phyloP scores from a whole-genome alignment of 2,888 invertebrate species.

The Portevinia maculata region DNA sequence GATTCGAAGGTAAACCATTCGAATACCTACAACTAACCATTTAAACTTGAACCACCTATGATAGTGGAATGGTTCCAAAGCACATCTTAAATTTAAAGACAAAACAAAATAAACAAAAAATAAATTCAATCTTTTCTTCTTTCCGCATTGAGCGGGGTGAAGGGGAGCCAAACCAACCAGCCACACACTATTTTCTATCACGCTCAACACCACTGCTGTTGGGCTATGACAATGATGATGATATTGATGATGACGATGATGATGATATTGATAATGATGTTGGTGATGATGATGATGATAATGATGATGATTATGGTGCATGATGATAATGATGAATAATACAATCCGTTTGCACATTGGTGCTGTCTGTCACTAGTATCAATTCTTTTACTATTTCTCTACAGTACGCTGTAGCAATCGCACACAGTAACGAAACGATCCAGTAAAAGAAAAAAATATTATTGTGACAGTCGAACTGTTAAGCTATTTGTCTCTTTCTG shows the following conservation, averaged over 20 bases:
- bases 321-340: constrained; percentile 54
- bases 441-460: not conserved
- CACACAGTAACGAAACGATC: constrained; percentile 36
- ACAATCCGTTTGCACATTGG: constrained; percentile 54
- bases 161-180: constrained; percentile 9
- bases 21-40: constrained; percentile 38
- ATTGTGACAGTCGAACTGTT: not conserved
- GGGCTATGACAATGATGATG: constrained; percentile 22
- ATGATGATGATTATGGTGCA: no score
- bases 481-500: constrained; percentile 37
- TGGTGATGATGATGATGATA: constrained; percentile 17
- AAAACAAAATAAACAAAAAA: constrained; percentile 31
- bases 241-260: constrained; percentile 40
- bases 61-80: constrained; percentile 16
- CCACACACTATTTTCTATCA: not conserved
- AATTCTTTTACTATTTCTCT: constrained; percentile 59
- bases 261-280: no score
- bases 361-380: constrained; percentile 58
- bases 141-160: constrained; percentile 62
- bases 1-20: constrained; percentile 68
- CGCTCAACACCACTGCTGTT: constrained; percentile 7
- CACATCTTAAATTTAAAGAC: constrained; percentile 23
- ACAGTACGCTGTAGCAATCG: constrained; percentile 41
- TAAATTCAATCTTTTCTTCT: constrained; percentile 47
- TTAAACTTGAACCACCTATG: constrained; percentile 68